These are phyloP conservation scores for Drosophila diplacantha DNA, from an alignment of 2,888 invertebrate species.

Conservation along the genomic window DNA sequence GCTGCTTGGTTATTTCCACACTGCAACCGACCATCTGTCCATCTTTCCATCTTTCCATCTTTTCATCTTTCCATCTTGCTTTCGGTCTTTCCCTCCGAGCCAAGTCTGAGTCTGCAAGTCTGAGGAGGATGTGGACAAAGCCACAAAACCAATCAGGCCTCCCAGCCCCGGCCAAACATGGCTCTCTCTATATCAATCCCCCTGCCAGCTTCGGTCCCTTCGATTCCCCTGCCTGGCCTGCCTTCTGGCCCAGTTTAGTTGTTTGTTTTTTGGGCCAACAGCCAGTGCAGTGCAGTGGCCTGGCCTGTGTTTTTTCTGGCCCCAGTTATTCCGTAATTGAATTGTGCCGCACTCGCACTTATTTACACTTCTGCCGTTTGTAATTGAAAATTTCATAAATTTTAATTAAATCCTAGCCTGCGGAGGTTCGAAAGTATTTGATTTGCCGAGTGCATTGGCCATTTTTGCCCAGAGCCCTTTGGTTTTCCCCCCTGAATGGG, in stretches of 20 bases:
- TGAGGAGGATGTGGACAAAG: constrained; percentile 35
- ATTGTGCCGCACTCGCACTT: constrained; percentile 50
- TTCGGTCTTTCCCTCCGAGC: background rate
- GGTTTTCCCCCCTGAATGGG: background rate
- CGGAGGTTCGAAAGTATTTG: constrained; percentile 28
- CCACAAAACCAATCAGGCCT: constrained; percentile 57
- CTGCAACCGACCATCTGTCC: constrained; percentile 20
- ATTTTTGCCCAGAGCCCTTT: background rate
- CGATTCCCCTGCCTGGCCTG: constrained; percentile 27
- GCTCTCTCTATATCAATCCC: constrained; percentile 1
- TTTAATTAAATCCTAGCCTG: constrained; percentile 50
- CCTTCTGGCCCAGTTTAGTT: constrained; percentile 33
- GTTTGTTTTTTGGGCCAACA: constrained; percentile 39
- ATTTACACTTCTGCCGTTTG: constrained; percentile 40
- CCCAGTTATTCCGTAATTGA: constrained; percentile 53
- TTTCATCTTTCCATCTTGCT: too few relatives aligned
- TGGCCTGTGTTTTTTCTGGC: constrained; percentile 28
- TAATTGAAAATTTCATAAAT: constrained; percentile 54
- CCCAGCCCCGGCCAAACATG: constrained; percentile 10
- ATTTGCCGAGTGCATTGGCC: constrained; percentile 17
- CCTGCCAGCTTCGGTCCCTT: background rate
- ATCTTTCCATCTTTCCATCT: background rate
- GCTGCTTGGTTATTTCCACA: constrained; percentile 29
- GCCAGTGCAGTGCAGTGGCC: constrained; percentile 5
- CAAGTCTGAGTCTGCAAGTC: constrained; percentile 5